phyloP scores from a whole-genome alignment of 2,797 vertebrate genomes.

The Calcarius lapponicus region DNA sequence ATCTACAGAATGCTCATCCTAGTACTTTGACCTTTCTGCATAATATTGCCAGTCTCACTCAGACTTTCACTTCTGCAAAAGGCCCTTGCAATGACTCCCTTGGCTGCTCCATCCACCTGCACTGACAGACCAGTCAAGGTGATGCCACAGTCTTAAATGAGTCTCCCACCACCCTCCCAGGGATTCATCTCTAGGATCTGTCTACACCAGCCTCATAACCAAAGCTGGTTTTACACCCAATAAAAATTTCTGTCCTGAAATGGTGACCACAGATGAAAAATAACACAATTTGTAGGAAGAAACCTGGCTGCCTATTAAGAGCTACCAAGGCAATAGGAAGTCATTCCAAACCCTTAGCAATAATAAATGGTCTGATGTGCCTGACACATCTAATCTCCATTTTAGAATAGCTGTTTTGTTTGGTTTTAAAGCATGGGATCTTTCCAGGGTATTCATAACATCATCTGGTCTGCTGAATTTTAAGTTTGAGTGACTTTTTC shows the following conservation, averaged over 20 bases:
- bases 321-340: neutral
- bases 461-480: neutral
- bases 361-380: neutral
- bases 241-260: neutral
- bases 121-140: accelerated
- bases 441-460: neutral
- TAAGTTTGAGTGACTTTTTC: neutral
- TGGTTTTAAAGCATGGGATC: neutral
- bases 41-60: neutral
- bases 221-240: neutral
- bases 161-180: neutral
- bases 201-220: neutral
- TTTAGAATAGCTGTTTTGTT: neutral
- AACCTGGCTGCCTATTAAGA: neutral
- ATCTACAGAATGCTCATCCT: neutral
- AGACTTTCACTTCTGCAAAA: neutral
- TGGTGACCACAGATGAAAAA: neutral
- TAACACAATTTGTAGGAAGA: neutral
- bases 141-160: accelerated
- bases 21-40: neutral
- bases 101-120: neutral
- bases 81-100: accelerated
- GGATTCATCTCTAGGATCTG: neutral
- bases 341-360: neutral
- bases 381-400: neutral